phyloP scores from a whole-genome alignment of 2,888 invertebrate genomes.

The Andrena dorsata region DNA sequence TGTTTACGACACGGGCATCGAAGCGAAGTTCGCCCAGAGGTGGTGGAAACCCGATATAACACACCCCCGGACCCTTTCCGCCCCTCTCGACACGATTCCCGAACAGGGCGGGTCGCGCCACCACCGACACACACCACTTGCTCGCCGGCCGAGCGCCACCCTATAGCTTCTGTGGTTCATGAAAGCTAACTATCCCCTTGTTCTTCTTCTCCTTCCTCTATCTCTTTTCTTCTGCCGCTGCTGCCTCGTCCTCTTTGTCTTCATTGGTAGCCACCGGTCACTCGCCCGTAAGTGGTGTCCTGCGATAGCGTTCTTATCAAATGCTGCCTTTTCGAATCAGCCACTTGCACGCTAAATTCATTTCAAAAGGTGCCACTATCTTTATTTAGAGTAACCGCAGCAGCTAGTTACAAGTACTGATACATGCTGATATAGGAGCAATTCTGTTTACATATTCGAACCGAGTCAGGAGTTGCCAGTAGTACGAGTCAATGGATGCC shows the following conservation, averaged over 20 bases:
- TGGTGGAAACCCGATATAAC: slow-evolving; percentile 71
- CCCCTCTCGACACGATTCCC: slow-evolving; percentile 62
- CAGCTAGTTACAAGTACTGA: no score
- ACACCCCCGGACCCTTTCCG: slow-evolving; percentile 53
- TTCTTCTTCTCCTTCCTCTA: slow-evolving; percentile 24
- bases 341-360: neutral
- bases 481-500: no score
- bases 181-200: slow-evolving; percentile 73
- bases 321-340: neutral
- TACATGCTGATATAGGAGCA: no score
- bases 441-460: no score
- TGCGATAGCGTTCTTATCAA: neutral
- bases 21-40: slow-evolving; percentile 71
- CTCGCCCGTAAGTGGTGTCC: neutral
- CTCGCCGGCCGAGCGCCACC: slow-evolving; percentile 41
- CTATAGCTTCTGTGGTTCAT: slow-evolving; percentile 62
- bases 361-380: neutral
- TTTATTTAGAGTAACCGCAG: neutral
- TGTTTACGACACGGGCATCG: slow-evolving; percentile 78
- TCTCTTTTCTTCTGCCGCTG: neutral
- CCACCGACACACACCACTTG: slow-evolving; percentile 42
- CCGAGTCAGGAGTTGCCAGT: no score
- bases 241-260: neutral
- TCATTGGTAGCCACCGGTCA: slow-evolving; percentile 2
- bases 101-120: slow-evolving; percentile 57